A percentile compares a stretch with the other conserved stretches of the same genome.
Conservation (phyloP, 2,888 invertebrate genomes). For the Callosobruchus maculatus region DNA sequence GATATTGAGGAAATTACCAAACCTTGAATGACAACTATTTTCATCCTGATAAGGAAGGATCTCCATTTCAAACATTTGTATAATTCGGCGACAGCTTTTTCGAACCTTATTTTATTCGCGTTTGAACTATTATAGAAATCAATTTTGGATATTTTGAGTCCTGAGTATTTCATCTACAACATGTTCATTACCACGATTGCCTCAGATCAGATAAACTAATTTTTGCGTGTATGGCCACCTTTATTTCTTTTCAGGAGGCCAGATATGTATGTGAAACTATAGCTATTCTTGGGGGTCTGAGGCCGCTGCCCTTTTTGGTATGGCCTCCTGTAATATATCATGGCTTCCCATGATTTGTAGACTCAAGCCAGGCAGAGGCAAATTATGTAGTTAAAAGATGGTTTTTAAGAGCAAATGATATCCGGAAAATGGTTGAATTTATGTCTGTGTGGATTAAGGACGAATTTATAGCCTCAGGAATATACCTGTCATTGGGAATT, state of each 20-base stretch:
- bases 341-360: conserved; percentile 39
- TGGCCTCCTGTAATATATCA: conserved; percentile 47
- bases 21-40: too few species aligned
- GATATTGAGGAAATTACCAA: too few species aligned
- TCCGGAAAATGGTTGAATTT: neutral
- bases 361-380: conserved; percentile 6
- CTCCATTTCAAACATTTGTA: too few species aligned
- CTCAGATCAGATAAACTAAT: neutral
- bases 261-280: conserved; percentile 40
- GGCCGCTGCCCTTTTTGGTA: conserved; percentile 50
- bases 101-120: too few species aligned
- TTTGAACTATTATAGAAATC: too few species aligned
- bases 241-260: conserved; percentile 16
- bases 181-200: neutral
- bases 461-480: neutral
- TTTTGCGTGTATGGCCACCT: conserved; percentile 18
- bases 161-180: too few species aligned
- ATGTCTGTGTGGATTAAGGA: neutral
- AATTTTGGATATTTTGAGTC: too few species aligned
- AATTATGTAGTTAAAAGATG: neutral
- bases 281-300: conserved; percentile 36
- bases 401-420: neutral
- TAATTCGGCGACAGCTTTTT: too few species aligned
- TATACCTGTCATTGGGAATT: neutral
- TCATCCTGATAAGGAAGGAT: too few species aligned